Evolutionary conservation across 2,888 invertebrate genomes (phyloP), one percentile per base, ranked within the genome.

Genomic region (Caenorhabditis parvicauda): DNA sequence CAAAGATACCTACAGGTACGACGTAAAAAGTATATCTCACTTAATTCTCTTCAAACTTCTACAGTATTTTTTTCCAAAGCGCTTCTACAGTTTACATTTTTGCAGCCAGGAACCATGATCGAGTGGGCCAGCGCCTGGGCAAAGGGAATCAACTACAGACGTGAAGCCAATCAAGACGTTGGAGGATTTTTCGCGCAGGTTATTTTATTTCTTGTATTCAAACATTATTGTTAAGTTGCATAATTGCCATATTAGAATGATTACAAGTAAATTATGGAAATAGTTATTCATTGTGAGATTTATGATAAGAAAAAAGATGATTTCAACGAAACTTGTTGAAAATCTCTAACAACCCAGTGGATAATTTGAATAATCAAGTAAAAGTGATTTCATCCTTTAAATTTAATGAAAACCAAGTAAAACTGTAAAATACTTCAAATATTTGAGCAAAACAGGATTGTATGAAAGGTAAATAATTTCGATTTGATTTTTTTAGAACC

Each of bases 91-190:
- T 83, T n/a, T n/a, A n/a, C n/a, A n/a, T n/a, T n/a, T n/a, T n/a
- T n/a, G 55, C 75, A 85, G 84, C 95, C 96, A 0, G 96, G 96
- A 47, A 95, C 95, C 0, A 95, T 96, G 95, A 95, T 96, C 73
- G 96, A 96, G 84, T 98, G 96, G 96, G 96, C 94, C 54, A 96
- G 96, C 84, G 94, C 95, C 83, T 98, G 96, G 85, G 78, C 76
- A 9, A 75, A 76, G 49, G 81, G 81, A 37, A 81, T 81, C 66
- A 89, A 90, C 76, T 90, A 88, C 83, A 87, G 96, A 24, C 88
- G 89, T 76, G 88, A 90, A 76, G 90, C 92, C 81, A 89, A 93
- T 80, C 95, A 95, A 82, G 90, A 96, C 0, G 96, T 94, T 81
- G 94, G 91, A 63, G 98, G 94, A 32, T 93, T 93, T 84, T 98